phyloP scores from a whole-genome alignment of 2,888 invertebrate species.

The Athalia circularis region DNA sequence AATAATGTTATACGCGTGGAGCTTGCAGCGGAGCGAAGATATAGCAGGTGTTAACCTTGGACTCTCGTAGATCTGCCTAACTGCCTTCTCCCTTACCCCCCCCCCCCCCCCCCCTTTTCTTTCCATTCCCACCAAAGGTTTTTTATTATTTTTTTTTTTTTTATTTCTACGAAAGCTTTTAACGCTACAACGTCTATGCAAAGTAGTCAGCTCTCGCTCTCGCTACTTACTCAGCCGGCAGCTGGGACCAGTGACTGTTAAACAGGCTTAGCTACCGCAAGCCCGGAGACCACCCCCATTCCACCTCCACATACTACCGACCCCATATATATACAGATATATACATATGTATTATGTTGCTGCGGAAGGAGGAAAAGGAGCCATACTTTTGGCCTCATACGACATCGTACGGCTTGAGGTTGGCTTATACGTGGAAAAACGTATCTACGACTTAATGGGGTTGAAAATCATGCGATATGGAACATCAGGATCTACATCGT shows the following conservation, averaged over 20 bases:
- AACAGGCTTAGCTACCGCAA: conserved; percentile 21
- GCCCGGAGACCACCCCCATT: background rate
- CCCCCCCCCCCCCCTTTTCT: background rate
- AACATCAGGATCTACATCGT: no score
- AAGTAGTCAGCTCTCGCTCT: conserved; percentile 51
- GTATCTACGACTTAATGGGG: no score
- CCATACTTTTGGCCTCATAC: background rate
- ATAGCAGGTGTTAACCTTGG: conserved; percentile 61
- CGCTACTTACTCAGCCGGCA: conserved; percentile 27
- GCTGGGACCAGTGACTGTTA: conserved; percentile 31
- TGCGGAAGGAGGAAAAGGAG: background rate
- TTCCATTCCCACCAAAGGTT: no score
- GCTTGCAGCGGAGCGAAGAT: conserved; percentile 48
- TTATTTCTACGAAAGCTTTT: conserved; percentile 56
- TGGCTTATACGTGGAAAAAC: no score
- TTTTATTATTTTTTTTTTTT: no score
- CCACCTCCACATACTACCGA: background rate
- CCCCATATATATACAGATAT: no score
- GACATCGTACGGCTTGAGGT: no score
- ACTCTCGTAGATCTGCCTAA: conserved; percentile 63
- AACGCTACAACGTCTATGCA: conserved; percentile 54
- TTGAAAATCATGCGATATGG: no score
- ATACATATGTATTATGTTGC: no score
- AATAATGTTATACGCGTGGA: conserved; percentile 44
- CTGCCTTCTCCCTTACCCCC: conserved; percentile 47